Percentiles rank a stretch among this genome's conserved stretches.
Conservation (phyloP, 37 sponge, comb jelly and placozoan genomes). For the Axinella damicornis region DNA sequence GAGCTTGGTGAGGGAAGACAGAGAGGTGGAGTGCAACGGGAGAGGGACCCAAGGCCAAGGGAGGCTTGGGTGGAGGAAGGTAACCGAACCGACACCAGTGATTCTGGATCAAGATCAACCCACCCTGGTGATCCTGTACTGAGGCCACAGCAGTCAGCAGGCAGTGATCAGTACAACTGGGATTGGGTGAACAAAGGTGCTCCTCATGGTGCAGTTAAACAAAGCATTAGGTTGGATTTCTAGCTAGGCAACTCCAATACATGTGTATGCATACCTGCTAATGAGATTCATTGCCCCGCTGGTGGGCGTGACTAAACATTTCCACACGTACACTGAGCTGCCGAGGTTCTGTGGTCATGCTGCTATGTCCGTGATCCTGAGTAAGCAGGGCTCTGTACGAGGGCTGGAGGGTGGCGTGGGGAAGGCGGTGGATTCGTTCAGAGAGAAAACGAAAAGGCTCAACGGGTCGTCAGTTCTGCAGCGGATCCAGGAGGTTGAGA, state of each 20-base stretch:
- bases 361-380: slow-evolving; percentile 4
- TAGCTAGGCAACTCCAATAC: neutral
- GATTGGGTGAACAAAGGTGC: neutral
- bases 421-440: slow-evolving; percentile 17
- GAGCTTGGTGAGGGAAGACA: neutral
- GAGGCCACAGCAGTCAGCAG: too few relatives aligned
- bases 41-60: too few relatives aligned
- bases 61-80: too few relatives aligned
- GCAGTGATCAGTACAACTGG: slow-evolving; percentile 5
- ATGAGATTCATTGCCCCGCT: too few relatives aligned
- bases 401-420: slow-evolving; percentile 45
- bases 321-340: too few relatives aligned
- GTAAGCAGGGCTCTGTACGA: slow-evolving; percentile 33
- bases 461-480: slow-evolving; percentile 19
- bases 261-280: neutral
- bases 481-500: slow-evolving; percentile 39
- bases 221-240: too few relatives aligned
- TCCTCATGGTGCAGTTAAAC: neutral
- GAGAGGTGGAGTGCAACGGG: too few relatives aligned
- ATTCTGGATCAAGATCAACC: neutral
- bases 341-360: too few relatives aligned
- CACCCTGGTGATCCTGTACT: neutral
- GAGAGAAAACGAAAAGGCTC: slow-evolving; percentile 3
- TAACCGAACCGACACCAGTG: neutral
- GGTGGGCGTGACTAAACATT: too few relatives aligned